Evolutionary conservation across 2,797 vertebrate species (phyloP), one percentile per base, ranked within the genome.

Genomic region (Cryptoblepharus egeriae): DNA sequence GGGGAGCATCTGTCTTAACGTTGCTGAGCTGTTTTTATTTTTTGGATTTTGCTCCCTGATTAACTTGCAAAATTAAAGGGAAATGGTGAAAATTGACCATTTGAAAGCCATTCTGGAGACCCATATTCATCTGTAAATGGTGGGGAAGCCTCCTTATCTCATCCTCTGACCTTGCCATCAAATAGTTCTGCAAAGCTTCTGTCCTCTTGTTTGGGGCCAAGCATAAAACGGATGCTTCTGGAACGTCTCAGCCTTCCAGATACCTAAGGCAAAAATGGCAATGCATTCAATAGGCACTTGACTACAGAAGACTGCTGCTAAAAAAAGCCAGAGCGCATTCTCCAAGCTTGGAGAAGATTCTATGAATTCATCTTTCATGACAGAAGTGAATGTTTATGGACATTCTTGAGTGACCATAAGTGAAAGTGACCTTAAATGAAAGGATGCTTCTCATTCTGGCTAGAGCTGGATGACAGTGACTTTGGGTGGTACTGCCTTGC

Each of bases 351-450:
- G 32, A 67, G 35, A 8, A 13, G 86, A 85, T 93, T 89, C 86
- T 80, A 81, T 85, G 87, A 92, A 91, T 84, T 86, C 80, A 89
- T 81, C 28, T 87, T 87, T 80, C 60, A 45, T 86, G 83, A 85
- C 85, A 2, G 89, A 57, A 60, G 81, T 82, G 84, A 64, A 72
- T 42, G 45, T 22, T 84, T 73, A 71, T 70, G 80, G 88, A 88
- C 88, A 80, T 88, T 75, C 88, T 88, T 90, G 70, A 90, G 71
- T 91, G 88, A 82, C 88, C 82, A 87, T 85, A 77, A 89, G 84
- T 83, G 85, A 88, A 91, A 91, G 89, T 91, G 88, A 82, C 88
- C 82, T 88, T 85, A 77, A 89, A 82, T 85, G 85, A 88, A 91
- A 85, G 76, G 85, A 83, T 70, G 13, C 49, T 87, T 77, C 80